These are phyloP conservation scores for Noctua janthina DNA, from an alignment of 2,888 invertebrate genomes.

Conservation along the genomic window DNA sequence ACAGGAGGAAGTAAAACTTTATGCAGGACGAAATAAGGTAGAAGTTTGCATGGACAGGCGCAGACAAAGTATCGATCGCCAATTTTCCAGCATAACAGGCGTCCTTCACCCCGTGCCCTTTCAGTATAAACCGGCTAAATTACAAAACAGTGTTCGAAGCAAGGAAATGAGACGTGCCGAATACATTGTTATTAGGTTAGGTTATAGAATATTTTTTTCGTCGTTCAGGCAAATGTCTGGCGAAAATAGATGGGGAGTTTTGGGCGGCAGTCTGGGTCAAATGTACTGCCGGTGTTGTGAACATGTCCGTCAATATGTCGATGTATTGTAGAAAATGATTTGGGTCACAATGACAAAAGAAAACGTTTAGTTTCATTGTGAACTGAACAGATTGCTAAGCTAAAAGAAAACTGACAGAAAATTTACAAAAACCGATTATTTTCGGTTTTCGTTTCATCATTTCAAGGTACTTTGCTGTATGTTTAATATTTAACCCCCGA, in stretches of 20 bases:
- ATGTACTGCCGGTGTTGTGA: conserved; percentile 34
- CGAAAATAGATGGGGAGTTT: conserved; percentile 62
- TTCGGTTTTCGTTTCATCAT: conserved; percentile 2
- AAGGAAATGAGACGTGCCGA: conserved; percentile 50
- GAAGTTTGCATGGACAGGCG: conserved; percentile 59
- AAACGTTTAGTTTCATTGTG: conserved; percentile 3
- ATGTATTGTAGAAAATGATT: conserved; percentile 35
- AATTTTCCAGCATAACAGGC: conserved; percentile 75
- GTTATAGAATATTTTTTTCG: conserved; percentile 54
- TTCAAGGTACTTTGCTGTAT: background rate
- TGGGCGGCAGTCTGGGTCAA: conserved; percentile 59
- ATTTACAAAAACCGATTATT: background rate
- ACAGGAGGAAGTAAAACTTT: conserved; percentile 42
- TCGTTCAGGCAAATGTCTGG: conserved; percentile 57
- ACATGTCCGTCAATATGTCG: conserved; percentile 47
- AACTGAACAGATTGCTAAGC: background rate
- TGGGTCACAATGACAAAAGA: conserved; percentile 24
- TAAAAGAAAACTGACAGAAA: background rate
- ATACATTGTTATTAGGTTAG: conserved; percentile 44
- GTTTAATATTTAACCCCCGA: background rate
- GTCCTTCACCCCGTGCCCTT: conserved; percentile 89
- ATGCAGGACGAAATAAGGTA: conserved; percentile 53
- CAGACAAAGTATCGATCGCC: conserved; percentile 83
- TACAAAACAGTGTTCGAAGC: conserved; percentile 65
- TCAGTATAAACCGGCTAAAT: conserved; percentile 74